These are phyloP conservation scores for Halichondria panicea DNA, from an alignment of 37 sponge, comb jelly and placozoan species.

Conservation along the genomic window DNA sequence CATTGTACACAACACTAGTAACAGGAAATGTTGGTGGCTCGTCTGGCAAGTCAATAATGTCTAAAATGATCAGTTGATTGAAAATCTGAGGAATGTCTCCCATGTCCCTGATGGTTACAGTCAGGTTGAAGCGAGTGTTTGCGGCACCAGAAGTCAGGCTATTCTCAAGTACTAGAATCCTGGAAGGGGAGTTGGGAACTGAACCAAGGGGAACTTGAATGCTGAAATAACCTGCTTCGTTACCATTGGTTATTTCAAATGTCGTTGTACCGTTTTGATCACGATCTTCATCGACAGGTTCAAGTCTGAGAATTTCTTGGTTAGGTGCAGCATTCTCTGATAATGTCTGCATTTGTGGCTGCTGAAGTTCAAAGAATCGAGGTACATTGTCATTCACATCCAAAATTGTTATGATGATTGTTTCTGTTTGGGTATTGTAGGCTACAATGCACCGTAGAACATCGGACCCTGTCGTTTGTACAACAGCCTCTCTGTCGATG, in stretches of 20 bases:
- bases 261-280: constrained; percentile 55
- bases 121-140: constrained; percentile 26
- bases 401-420: constrained; percentile 17
- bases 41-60: constrained; percentile 27
- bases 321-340: constrained; percentile 13
- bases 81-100: constrained; percentile 15
- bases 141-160: constrained; percentile 33
- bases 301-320: constrained; percentile 19
- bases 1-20: constrained; percentile 20
- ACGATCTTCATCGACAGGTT: constrained; percentile 55
- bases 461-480: constrained; percentile 7
- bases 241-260: constrained; percentile 43
- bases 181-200: not conserved
- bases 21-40: constrained; percentile 36
- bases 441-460: constrained; percentile 16
- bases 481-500: constrained; percentile 64
- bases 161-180: constrained; percentile 16
- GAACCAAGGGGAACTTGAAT: constrained; percentile 13
- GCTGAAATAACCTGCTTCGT: constrained; percentile 39
- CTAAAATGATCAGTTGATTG: constrained; percentile 14
- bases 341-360: constrained; percentile 10
- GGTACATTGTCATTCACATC: constrained; percentile 73
- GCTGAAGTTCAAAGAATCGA: constrained; percentile 31
- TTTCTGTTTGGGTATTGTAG: not conserved
- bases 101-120: constrained; percentile 43